These are phyloP conservation scores for Macquaria australasica DNA, from an alignment of 2,113 vertebrate species.

Conservation along the genomic window DNA sequence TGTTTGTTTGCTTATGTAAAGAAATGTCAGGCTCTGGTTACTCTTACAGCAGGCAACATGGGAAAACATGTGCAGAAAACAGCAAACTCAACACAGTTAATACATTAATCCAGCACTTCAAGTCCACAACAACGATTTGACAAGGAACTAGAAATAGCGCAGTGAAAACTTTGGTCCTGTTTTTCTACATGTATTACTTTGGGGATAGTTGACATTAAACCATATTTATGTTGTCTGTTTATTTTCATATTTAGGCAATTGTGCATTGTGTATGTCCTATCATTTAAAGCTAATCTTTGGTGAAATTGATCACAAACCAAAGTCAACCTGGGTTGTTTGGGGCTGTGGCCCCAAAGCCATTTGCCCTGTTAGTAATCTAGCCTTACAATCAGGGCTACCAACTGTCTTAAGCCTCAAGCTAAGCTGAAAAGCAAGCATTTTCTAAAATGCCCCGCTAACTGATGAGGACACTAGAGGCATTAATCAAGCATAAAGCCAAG, in stretches of 20 bases:
- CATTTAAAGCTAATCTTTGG: not conserved
- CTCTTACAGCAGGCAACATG: slow-evolving; percentile 3
- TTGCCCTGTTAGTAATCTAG: not conserved
- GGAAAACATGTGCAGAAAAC: slow-evolving; percentile 19
- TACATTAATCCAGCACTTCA: not conserved
- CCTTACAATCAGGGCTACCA: not conserved
- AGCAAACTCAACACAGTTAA: not conserved
- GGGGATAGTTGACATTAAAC: not conserved
- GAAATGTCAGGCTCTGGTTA: slow-evolving; percentile 47
- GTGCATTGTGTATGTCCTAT: not conserved
- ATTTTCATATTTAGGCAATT: not conserved
- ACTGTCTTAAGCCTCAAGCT: not conserved
- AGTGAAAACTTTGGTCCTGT: not conserved
- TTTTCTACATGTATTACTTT: not conserved
- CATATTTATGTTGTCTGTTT: not conserved
- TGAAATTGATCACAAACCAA: not conserved
- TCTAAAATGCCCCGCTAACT: not conserved
- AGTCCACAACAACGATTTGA: not conserved
- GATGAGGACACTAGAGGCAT: not conserved
- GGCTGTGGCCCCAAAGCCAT: not conserved
- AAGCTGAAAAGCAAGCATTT: not conserved
- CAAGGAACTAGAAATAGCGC: not conserved
- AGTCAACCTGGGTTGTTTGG: not conserved
- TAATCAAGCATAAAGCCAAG: too few species aligned
- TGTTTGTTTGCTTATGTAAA: slow-evolving; percentile 61